Base-by-base conservation (phyloP, 2,113 vertebrate genomes). In the Rana temporaria region DNA sequence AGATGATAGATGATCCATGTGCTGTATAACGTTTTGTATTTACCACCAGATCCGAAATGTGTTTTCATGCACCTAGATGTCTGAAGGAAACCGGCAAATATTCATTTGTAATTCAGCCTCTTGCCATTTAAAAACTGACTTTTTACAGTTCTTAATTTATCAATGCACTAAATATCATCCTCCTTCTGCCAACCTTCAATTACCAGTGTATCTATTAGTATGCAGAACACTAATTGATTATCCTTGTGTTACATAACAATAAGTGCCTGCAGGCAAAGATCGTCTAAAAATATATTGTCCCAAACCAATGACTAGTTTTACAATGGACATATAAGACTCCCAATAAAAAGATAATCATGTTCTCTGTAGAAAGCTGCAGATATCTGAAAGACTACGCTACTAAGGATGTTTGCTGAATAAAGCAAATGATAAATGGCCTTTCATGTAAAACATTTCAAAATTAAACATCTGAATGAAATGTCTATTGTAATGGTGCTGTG, bases 171-270 rank as follows among this genome's bases (percentile, higher is more conserved):
- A 48, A 48, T 48, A 48, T 48, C 42, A 48, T 48, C 42, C 42
- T 48, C 42, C 42, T 48, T 48, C 60, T 22, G 60, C 24, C 60
- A 22, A 63, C 20, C 16, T 77, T n/a, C 22, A 66, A 78, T 78
- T 60, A n/a, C 64, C 52, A 55, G 18, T n/a, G 62, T 65, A 63
- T 55, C 68, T 79, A 57, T 34, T 68, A 42, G 64, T 42, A 68
- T 67, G 77, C 19, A 57, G 48, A 34, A 59, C 26, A 42, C 53
- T 38, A 24, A 79, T 79, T 79, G 77, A 79, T 79, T 79, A 19
- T 22, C 57, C 26, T 68, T 42, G 19, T 57, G 53, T 79, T 79
- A 79, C 19, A 19, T 69, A 79, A 79, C 30, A 22, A n/a, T 78
- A 32, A 55, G 0, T 56, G 77, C 77, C 65, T n/a, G 19, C 11